Base-by-base conservation (phyloP, 2,113 vertebrate species). In the Hiodon alosoides region DNA sequence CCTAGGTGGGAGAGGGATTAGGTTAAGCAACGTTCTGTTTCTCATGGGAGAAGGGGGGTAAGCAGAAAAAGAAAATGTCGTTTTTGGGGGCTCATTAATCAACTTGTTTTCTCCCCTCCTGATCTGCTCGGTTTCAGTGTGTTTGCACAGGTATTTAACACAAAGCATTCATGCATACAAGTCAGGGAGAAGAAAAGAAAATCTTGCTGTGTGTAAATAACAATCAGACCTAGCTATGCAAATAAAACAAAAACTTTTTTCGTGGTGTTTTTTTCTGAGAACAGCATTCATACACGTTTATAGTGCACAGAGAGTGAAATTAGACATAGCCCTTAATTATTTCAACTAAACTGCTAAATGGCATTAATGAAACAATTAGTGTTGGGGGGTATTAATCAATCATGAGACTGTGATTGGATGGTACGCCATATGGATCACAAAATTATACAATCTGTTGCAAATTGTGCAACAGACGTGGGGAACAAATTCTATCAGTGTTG, bases 391-490 rank as follows among this genome's bases (percentile, higher is more conserved):
- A 76, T 65, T 13, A 50, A 80, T 81, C 79, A 77, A 76, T 82
- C 80, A 82, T 62, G 62, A 59, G 71, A 55, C 68, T 53, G 54
- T 65, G 74, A 58, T 17, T 60, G 59, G 77, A 70, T 16, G 16
- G 64, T 8, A 10, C 14, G 71, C 76, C 78, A 83, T 80, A 83
- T 79, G 82, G 82, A 79, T 80, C 73, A 78, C 66, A 55, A 67
- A 81, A 78, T 76, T 78, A 76, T 76, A 79, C 82, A 79, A 76
- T 79, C 78, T 81, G 79, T 76, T 78, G 78, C 31, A 31, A 31
- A 31, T 31, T 31, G 31, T 31, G 31, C 31, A 31, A 31, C 67
- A 74, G 78, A 65, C 71, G 76, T 69, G 76, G 71, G 71, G 78
- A 76, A 72, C 71, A 73, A 77, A 79, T 76, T 76, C 73, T 69